Evolutionary conservation across 2,113 vertebrate species (phyloP).

Genomic region (Zosterops lateralis): DNA sequence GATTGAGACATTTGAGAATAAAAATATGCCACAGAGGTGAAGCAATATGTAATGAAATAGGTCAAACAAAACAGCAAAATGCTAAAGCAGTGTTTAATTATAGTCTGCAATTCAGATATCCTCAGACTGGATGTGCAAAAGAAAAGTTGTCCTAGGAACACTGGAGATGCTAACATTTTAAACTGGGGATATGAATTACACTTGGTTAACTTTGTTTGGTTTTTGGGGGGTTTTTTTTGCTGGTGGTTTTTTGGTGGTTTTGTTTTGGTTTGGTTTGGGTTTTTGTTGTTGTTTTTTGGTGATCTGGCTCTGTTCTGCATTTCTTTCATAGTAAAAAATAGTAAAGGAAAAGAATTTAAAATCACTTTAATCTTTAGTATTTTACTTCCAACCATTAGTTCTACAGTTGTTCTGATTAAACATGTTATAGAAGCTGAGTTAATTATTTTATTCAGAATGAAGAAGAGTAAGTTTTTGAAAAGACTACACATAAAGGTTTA

Average conservation of each 20-base stretch:
- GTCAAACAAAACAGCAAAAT: neutral
- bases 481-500: accelerated
- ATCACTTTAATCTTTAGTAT: neutral
- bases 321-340: neutral
- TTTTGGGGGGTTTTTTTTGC: no score
- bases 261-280: no score
- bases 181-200: neutral
- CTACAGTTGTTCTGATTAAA: neutral
- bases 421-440: neutral
- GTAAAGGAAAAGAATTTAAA: neutral
- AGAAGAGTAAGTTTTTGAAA: neutral
- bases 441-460: neutral
- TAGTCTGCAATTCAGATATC: neutral
- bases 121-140: neutral
- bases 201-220: neutral
- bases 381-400: neutral
- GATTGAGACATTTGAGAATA: neutral
- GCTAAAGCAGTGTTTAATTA: neutral
- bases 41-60: neutral
- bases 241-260: neutral
- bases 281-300: neutral
- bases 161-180: neutral
- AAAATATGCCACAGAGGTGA: neutral
- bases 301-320: neutral
- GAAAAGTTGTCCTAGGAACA: neutral